Percentiles rank a stretch among this genome's conserved stretches.
Evolutionary conservation across 2,888 invertebrate species (phyloP).

Genomic region (Acrobasis suavella): DNA sequence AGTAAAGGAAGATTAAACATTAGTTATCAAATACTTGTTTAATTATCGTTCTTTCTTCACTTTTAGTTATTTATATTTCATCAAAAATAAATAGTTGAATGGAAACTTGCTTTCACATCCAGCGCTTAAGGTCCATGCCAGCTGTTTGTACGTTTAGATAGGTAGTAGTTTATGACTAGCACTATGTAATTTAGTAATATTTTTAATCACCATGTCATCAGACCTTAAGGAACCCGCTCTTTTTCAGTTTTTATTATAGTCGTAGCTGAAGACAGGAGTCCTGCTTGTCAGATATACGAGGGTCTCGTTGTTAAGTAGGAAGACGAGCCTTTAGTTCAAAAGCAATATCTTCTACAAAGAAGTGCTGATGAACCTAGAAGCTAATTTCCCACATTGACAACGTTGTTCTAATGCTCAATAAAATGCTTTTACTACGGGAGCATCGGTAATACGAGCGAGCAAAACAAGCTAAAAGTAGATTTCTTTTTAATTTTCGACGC

Average conservation of each 20-base stretch:
- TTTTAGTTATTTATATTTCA: no score
- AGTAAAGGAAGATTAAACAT: no score
- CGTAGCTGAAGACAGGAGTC: constrained; percentile 77
- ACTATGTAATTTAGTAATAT: no score
- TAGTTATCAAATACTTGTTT: no score
- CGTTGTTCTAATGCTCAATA: constrained; percentile 72
- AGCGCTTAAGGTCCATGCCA: no score
- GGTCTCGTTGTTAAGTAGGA: constrained; percentile 59
- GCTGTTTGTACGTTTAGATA: no score
- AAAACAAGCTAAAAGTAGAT: constrained; percentile 51
- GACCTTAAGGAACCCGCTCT: constrained; percentile 34
- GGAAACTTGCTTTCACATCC: no score
- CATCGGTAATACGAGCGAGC: constrained; percentile 54
- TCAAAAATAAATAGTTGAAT: no score
- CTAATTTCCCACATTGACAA: constrained; percentile 58
- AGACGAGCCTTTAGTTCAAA: constrained; percentile 27
- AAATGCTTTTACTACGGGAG: constrained; percentile 51
- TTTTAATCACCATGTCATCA: not conserved
- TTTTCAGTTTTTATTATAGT: constrained; percentile 51
- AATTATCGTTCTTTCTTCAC: no score
- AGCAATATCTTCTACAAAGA: constrained; percentile 33
- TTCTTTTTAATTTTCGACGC: no score
- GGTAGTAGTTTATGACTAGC: no score
- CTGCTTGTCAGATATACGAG: constrained; percentile 79
- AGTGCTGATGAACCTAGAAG: constrained; percentile 31